phyloP scores from a whole-genome alignment of 2,797 vertebrate genomes.

The Carcharodon carcharias region DNA sequence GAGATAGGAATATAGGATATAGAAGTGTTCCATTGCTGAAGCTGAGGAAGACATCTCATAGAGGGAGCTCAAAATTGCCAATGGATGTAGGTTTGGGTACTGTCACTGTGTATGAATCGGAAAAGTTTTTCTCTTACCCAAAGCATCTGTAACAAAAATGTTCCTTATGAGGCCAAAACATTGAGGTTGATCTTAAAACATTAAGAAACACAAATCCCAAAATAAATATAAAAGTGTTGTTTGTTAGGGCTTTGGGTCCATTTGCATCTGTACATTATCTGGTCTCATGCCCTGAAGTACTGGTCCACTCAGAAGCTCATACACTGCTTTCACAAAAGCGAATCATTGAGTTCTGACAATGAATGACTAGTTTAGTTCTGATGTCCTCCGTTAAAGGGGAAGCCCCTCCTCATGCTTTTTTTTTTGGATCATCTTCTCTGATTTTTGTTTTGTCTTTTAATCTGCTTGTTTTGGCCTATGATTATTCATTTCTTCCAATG shows the following conservation, averaged over 20 bases:
- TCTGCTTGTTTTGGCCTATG: neutral
- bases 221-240: neutral
- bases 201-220: neutral
- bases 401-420: neutral
- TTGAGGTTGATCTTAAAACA: neutral
- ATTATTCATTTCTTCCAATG: conserved; percentile 18
- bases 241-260: neutral
- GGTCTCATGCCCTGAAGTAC: neutral
- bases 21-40: neutral
- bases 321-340: neutral
- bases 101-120: neutral
- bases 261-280: neutral
- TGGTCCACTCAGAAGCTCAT: neutral
- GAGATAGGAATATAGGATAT: neutral
- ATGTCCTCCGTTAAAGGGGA: neutral
- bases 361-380: conserved; percentile 5
- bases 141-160: neutral
- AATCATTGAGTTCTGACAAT: neutral
- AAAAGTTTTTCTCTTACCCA: neutral
- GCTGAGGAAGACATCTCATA: neutral
- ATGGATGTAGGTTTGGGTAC: neutral
- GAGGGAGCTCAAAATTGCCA: neutral
- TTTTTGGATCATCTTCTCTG: neutral
- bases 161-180: neutral
- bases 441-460: conserved; percentile 10